These are phyloP conservation scores for Caenorhabditis remanei DNA, from an alignment of 1,140 invertebrate genomes.

Conservation along the genomic window DNA sequence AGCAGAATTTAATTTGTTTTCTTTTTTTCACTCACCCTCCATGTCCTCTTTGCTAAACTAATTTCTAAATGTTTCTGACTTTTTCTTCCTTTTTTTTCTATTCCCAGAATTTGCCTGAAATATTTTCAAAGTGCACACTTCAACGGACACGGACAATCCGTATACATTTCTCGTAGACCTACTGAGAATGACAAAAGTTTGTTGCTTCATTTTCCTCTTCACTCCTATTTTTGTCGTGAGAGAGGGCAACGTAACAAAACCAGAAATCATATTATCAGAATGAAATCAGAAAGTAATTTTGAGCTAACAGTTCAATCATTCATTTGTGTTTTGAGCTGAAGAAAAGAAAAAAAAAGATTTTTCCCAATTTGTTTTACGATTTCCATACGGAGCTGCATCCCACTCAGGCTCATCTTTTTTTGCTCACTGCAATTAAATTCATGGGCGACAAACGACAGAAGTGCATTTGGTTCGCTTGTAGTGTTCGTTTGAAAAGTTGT, in stretches of 20 bases:
- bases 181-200: constrained; percentile 38
- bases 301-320: no score
- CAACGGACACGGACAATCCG: constrained; percentile 9
- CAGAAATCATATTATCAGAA: background rate
- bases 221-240: background rate
- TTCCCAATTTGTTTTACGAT: no score
- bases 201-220: background rate
- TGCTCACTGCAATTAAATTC: no score
- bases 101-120: constrained; percentile 3
- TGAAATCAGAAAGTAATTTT: no score
- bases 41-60: constrained; percentile 14
- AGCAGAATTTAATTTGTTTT: constrained; percentile 1
- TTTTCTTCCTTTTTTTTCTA: background rate
- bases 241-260: background rate
- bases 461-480: no score
- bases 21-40: background rate
- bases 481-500: no score
- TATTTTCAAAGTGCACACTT: constrained; percentile 46
- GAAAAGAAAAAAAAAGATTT: no score
- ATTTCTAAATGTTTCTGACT: constrained; percentile 17
- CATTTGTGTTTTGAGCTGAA: no score
- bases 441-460: no score
- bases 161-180: background rate
- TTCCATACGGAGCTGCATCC: no score
- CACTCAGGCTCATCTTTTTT: no score